Conservation (phyloP, 2,797 vertebrate genomes). For the Helostoma temminkii region DNA sequence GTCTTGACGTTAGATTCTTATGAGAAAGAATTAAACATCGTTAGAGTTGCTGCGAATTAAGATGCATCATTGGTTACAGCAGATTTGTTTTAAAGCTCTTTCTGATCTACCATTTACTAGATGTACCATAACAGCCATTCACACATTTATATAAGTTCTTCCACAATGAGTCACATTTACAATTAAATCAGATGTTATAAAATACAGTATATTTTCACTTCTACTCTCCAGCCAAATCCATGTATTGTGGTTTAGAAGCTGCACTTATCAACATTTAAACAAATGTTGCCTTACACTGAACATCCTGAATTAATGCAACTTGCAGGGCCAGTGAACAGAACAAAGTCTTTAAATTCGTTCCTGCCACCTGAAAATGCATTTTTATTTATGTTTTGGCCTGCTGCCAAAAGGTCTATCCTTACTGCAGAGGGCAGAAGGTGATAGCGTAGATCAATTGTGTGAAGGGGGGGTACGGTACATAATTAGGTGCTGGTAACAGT, state of each 20-base stretch:
- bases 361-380: slow-evolving; percentile 69
- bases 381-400: slow-evolving; percentile 73
- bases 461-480: slow-evolving; percentile 45
- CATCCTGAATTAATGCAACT: slow-evolving; percentile 56
- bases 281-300: slow-evolving; percentile 47
- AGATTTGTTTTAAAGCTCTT: slow-evolving; percentile 40
- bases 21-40: slow-evolving; percentile 35
- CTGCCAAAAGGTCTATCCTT: slow-evolving; percentile 65
- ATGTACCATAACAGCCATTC: slow-evolving; percentile 5
- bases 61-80: slow-evolving; percentile 32
- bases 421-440: slow-evolving; percentile 58
- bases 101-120: slow-evolving; percentile 29
- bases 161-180: not conserved
- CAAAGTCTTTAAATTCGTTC: slow-evolving; percentile 56
- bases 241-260: slow-evolving; percentile 1
- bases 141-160: not conserved
- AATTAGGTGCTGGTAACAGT: slow-evolving; percentile 66
- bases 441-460: slow-evolving; percentile 56
- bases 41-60: slow-evolving; percentile 36
- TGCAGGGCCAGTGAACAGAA: slow-evolving; percentile 45
- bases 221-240: not conserved
- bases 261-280: not conserved
- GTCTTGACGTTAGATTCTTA: slow-evolving; percentile 18
- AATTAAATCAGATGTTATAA: slow-evolving; percentile 1
- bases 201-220: not conserved